Evolutionary conservation across 2,888 invertebrate genomes (phyloP), one percentile per base, ranked within the genome.

Genomic region (Micoletzkya japonica): DNA sequence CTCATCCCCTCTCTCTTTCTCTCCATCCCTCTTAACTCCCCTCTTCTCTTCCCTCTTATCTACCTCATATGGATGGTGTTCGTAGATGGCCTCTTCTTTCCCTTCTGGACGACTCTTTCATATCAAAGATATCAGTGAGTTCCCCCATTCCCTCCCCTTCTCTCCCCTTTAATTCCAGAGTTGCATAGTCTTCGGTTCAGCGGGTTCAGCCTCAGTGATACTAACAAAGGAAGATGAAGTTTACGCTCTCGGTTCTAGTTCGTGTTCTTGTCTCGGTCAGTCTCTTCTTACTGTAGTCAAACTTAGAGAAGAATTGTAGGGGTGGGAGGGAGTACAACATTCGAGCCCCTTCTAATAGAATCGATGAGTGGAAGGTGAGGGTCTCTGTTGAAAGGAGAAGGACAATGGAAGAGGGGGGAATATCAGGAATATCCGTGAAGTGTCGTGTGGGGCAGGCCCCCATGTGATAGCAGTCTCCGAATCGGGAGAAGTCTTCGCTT

Each of bases 391-490:
- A n/a, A n/a, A n/a, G n/a, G n/a, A n/a, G n/a, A n/a, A n/a, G n/a
- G n/a, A n/a, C n/a, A n/a, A n/a, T n/a, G n/a, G n/a, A n/a, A n/a
- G n/a, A n/a, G n/a, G 20, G 20, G 10, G 20, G 10, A 58, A 34
- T 30, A 2, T 36, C 64, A 66, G 64, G n/a, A 54, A 54, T 28
- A 4, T 66, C 37, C 26, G 32, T 10, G 54, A 66, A 28, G 37
- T 66, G 1, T 66, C 64, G 1, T 66, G 64, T 28, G 64, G 64
- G 0, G 88, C 88, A 81, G 89, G 90, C 17, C 89, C 90, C 10
- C 89, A 90, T 83, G 89, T 90, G 1, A 82, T 90, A 44, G 90
- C 89, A 1, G 87, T 89, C 1, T 89, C 89, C 14, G 85, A 86
- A 73, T 87, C 84, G 68, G 90, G 90, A 37, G 87, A 89, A 76